A percentile compares a stretch with the other conserved stretches of the same genome.
Evolutionary conservation across 2,797 vertebrate species (phyloP).

Genomic region (Podarcis siculus): DNA sequence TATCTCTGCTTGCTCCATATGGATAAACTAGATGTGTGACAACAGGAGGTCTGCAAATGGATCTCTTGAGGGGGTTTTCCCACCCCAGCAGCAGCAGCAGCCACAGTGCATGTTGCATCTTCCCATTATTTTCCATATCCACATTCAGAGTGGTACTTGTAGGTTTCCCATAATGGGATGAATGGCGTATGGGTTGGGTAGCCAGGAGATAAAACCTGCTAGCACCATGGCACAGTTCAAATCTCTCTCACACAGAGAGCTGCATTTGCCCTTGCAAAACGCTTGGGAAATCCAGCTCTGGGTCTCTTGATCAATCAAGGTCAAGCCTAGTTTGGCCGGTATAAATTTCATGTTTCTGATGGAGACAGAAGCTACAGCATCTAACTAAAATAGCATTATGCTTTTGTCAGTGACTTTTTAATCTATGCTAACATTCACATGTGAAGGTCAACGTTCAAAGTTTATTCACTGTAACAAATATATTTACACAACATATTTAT

Average conservation of each 20-base stretch:
- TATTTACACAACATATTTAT: not conserved
- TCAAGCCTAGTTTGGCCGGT: not conserved
- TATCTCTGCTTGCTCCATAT: not conserved
- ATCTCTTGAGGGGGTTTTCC: not conserved
- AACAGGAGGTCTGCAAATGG: not conserved
- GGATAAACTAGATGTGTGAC: not conserved
- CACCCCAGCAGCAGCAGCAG: no score
- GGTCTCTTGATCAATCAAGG: no score
- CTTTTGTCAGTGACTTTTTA: not conserved
- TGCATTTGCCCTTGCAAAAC: not conserved
- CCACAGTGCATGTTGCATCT: not conserved
- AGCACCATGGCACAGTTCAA: not conserved
- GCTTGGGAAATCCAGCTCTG: not conserved
- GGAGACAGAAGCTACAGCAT: not conserved
- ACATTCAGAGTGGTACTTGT: not conserved
- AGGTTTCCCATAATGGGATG: not conserved
- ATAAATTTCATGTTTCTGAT: not conserved
- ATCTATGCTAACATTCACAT: not conserved
- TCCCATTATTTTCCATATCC: not conserved
- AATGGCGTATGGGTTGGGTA: not conserved
- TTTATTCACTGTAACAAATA: not conserved
- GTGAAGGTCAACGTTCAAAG: not conserved
- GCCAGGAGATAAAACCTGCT: not conserved
- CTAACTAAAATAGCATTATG: not conserved
- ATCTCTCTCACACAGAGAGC: not conserved